Base-by-base conservation (phyloP, 2,888 invertebrate species). In the Heliconius ismenius region DNA sequence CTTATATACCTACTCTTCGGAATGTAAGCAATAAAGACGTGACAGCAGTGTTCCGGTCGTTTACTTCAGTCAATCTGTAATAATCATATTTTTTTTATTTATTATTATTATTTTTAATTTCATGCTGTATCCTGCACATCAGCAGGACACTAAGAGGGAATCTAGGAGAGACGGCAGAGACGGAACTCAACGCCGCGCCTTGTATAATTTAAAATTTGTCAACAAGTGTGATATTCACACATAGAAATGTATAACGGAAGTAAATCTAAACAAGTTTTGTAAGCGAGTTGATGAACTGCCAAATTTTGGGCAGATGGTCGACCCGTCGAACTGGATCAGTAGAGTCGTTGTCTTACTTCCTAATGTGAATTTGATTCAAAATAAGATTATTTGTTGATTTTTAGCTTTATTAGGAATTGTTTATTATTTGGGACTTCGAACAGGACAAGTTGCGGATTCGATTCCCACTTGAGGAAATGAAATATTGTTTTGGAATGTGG, bases 251-350 rank as follows among this genome's bases (percentile, higher is more conserved):
- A 49, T 60, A 62, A 62, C 62, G 73, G 73, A 73, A 73, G 62
- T 26, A 24, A 43, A 18, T 28, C 36, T 15, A 63, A 73, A 72
- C 60, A 4, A 24, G 60, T 72, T 58, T 39, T 39, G 7, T 39
- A 39, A 26, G 36, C 7, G 26, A 43, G 24, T 62, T 43, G 62
- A 62, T 73, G 26, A 21, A 26, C n/a, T 58, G 21, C 69, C 32
- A 26, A 21, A 49, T 15, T 28, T 13, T 39, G 21, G 32, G 73
- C 62, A 73, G 73, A 73, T 3, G 60, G 43, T 39, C 10, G 63
- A 73, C 73, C 73, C 26, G 60, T 43, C 73, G 24, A 13, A 73
- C 73, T 73, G 73, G 60, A 39, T 21, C 24, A 15, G 39, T 15
- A 7, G n/a, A 62, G 32, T 60, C 28, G 36, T 72, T 72, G 24